Evolutionary conservation across 2,888 invertebrate species (phyloP).

Genomic region (Acrobasis consociella): DNA sequence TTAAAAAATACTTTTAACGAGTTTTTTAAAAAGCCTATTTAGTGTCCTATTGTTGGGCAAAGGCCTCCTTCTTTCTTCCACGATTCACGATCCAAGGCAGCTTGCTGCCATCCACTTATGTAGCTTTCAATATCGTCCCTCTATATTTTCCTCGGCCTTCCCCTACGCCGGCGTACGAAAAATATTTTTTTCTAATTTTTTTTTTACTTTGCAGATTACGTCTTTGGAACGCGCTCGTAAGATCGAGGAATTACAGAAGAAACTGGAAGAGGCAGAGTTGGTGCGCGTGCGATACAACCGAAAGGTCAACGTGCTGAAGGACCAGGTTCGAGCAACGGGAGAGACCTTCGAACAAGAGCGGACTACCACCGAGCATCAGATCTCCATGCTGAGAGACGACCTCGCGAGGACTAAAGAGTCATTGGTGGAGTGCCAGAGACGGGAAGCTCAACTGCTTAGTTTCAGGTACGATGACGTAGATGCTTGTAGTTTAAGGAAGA

Average conservation of each 20-base stretch:
- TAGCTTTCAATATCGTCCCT: no score
- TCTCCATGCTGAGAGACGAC: conserved; percentile 89
- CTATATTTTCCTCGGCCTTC: no score
- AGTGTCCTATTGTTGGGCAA: no score
- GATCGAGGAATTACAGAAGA: conserved; percentile 91
- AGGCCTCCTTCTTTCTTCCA: no score
- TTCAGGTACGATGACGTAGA: conserved; percentile 76
- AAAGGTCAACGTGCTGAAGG: conserved; percentile 87
- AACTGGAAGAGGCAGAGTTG: conserved; percentile 90
- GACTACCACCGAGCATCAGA: conserved; percentile 86
- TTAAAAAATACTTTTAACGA: no score
- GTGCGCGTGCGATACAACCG: conserved; percentile 88
- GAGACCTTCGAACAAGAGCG: conserved; percentile 88
- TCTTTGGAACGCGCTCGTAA: conserved; percentile 92
- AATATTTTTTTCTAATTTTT: no score
- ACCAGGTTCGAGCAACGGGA: conserved; percentile 86
- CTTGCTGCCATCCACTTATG: no score
- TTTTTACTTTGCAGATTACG: conserved; percentile 83
- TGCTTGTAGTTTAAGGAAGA: not conserved
- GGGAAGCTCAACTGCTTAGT: conserved; percentile 90
- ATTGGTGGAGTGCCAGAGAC: conserved; percentile 87
- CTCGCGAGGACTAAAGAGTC: conserved; percentile 88
- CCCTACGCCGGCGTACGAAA: no score
- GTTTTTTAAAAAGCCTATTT: no score
- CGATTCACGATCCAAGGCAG: no score